A percentile compares a stretch with the other conserved stretches of the same genome.
Conservation (phyloP, 2,797 vertebrate species). For the Lepus townsendii region DNA sequence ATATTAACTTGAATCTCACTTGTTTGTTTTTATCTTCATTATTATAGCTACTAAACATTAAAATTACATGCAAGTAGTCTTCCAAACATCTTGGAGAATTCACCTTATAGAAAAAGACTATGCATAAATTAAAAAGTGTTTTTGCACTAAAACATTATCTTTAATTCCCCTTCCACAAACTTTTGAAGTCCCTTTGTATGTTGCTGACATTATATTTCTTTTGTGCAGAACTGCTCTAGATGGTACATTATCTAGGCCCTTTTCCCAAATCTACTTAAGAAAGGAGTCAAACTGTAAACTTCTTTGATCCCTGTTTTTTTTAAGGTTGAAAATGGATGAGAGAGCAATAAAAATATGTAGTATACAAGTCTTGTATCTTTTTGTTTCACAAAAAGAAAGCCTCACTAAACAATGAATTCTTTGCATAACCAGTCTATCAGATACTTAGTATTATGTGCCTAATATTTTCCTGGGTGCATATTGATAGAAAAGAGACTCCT, state of each 20-base stretch:
- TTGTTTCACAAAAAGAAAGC: neutral
- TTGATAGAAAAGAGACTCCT: neutral
- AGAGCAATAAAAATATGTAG: neutral
- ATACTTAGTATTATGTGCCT: neutral
- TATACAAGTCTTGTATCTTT: neutral
- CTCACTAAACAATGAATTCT: neutral
- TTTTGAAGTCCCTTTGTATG: neutral
- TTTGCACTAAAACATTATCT: too few species aligned
- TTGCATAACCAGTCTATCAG: conserved; percentile 17
- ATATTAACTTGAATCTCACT: neutral
- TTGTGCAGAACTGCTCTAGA: neutral
- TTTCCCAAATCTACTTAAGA: neutral
- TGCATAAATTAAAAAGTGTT: too few species aligned
- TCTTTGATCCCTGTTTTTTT: neutral
- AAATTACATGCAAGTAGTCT: neutral
- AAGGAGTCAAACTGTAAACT: neutral
- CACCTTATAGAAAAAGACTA: too few species aligned
- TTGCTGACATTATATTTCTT: neutral
- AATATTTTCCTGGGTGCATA: neutral
- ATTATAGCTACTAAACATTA: neutral
- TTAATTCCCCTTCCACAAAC: too few species aligned
- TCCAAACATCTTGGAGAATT: too few species aligned
- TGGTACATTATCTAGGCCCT: neutral
- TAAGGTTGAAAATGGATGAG: neutral
- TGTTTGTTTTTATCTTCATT: conserved; percentile 3